phyloP scores from a whole-genome alignment of 2,113 vertebrate genomes.

The Asarcornis scutulata region DNA sequence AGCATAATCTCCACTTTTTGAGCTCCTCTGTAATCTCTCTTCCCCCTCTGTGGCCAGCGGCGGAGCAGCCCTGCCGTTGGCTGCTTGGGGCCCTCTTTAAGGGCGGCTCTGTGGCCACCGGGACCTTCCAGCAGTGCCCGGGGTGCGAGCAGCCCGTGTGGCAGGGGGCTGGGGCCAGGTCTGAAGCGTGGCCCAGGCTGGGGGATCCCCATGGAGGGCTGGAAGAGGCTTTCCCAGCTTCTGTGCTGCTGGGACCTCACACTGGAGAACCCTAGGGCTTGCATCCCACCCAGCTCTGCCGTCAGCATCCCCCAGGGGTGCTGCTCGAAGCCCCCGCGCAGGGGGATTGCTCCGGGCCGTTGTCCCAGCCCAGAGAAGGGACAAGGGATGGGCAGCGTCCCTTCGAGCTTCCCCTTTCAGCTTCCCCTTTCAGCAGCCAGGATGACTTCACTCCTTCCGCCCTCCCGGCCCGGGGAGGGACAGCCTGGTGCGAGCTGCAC shows the following conservation, averaged over 20 bases:
- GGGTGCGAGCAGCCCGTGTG: neutral
- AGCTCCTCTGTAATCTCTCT: slow-evolving; percentile 31
- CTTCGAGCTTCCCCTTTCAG: neutral
- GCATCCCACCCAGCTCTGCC: neutral
- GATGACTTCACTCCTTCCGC: neutral
- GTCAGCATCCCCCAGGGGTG: no score
- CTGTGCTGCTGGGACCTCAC: neutral
- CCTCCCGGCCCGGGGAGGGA: neutral
- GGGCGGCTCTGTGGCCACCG: neutral
- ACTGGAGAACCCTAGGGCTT: no score
- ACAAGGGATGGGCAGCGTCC: neutral
- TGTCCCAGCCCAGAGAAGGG: neutral
- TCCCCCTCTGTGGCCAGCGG: neutral
- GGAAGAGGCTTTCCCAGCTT: neutral
- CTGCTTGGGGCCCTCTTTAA: neutral
- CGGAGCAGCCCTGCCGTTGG: neutral
- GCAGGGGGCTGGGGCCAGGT: neutral
- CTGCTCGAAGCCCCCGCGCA: neutral
- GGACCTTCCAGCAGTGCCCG: neutral
- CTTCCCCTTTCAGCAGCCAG: neutral
- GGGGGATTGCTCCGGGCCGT: neutral
- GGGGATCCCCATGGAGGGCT: neutral
- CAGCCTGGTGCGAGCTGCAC: neutral
- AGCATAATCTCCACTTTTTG: slow-evolving; percentile 1
- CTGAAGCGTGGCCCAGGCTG: neutral